These are phyloP conservation scores for Drosophila infuscata DNA, from an alignment of 2,888 invertebrate species.

Conservation along the genomic window DNA sequence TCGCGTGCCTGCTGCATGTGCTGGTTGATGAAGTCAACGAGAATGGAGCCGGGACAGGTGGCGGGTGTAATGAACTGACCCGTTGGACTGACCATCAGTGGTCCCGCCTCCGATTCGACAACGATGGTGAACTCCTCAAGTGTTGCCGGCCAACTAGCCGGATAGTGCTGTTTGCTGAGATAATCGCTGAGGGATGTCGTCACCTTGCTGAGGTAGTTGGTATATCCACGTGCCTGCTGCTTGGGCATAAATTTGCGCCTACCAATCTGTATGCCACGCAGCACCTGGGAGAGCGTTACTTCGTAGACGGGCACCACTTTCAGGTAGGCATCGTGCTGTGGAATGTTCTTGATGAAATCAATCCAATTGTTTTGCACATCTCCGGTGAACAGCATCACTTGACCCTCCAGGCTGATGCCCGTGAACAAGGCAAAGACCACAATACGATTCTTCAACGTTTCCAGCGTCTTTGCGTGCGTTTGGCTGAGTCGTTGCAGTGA, in stretches of 20 bases:
- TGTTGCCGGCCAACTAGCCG: constrained; percentile 90
- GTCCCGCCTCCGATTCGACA: constrained; percentile 93
- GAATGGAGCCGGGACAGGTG: constrained; percentile 94
- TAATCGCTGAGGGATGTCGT: constrained; percentile 94
- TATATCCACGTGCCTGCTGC: constrained; percentile 94
- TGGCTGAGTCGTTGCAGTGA: constrained; percentile 91
- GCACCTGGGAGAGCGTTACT: constrained; percentile 92
- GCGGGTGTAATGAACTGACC: constrained; percentile 97
- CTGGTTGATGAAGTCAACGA: constrained; percentile 93
- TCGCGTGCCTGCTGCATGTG: constrained; percentile 91
- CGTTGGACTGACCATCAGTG: constrained; percentile 96
- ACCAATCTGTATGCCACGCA: constrained; percentile 93
- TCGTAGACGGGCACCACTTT: constrained; percentile 93
- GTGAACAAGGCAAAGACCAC: constrained; percentile 95
- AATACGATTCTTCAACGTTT: constrained; percentile 89
- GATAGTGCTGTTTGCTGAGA: constrained; percentile 88
- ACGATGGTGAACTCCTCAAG: constrained; percentile 89
- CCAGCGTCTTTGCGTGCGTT: constrained; percentile 90
- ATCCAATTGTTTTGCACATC: constrained; percentile 98
- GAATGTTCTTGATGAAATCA: constrained; percentile 93
- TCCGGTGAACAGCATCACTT: constrained; percentile 95
- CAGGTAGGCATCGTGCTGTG: constrained; percentile 90
- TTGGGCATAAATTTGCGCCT: constrained; percentile 96
- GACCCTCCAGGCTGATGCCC: constrained; percentile 95
- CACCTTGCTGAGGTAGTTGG: constrained; percentile 92